Base-by-base conservation (phyloP, 2,888 invertebrate genomes). In the Drosophila cracens region DNA sequence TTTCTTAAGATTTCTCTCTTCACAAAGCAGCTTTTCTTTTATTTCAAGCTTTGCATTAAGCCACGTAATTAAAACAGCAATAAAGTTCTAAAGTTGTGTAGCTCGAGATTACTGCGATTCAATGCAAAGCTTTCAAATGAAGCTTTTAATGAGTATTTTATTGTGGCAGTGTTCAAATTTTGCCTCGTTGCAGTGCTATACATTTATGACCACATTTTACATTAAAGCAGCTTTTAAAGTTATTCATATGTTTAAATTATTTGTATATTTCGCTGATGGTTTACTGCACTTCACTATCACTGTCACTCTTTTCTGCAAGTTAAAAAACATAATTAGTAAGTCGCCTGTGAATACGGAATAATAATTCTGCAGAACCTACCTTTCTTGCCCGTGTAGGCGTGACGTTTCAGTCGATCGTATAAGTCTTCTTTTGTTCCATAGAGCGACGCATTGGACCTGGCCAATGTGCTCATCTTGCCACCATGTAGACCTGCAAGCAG, bases 361-460 rank as follows among this genome's bases (percentile, higher is more conserved):
- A 33, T 36, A 0, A 48, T 8, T 29, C 43, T 40, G 21, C n/a
- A 2, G 43, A 63, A 82, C 90, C 94, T 94, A 98, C 98, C 98
- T 97, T 98, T 98, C 95, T 98, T 98, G 90, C 97, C 97, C 93
- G 95, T 95, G 94, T 98, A 98, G 92, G 98, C 98, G 94, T 98
- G 98, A 94, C 98, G 96, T 94, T 98, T 97, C 94, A 98, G 95
- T 94, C 98, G 95, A 94, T 98, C 98, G 93, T 98, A 98, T 88
- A 98, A 95, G 94, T 98, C 98, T 93, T 98, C 98, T 94, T 98
- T 98, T 90, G 98, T 98, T 82, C 98, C 98, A 92, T 98, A 98
- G 92, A 98, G 96, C 93, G 98, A 98, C 73, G 98, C 98, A 93
- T 98, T 98, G 38, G 98, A 98, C 90, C 98, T 95, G 79, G 98